Evolutionary conservation across 2,113 vertebrate species (phyloP).

Genomic region (Uria lomvia): DNA sequence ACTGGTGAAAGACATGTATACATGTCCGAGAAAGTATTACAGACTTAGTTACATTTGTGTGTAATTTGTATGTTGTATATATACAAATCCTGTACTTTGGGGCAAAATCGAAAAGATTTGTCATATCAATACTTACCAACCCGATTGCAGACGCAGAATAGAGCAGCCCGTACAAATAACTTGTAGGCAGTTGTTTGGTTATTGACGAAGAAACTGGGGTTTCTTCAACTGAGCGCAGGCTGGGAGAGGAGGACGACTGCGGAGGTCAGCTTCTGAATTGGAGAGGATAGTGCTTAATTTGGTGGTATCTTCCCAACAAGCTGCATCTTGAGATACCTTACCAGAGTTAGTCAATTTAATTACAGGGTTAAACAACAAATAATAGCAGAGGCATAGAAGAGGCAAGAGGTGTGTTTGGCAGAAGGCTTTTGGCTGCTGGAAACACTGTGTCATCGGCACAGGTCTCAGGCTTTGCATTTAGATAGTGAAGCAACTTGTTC

Average conservation of each 20-base stretch:
- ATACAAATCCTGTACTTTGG: neutral
- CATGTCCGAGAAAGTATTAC: neutral
- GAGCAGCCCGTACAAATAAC: neutral
- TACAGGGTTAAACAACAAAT: constrained; percentile 6
- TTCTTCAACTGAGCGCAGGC: neutral
- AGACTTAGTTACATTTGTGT: neutral
- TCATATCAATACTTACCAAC: neutral
- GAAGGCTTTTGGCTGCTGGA: constrained; percentile 39
- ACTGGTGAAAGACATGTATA: rapidly evolving
- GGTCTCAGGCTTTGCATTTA: neutral
- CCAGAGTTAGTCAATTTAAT: neutral
- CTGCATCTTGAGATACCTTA: constrained; percentile 5
- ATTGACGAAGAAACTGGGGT: neutral
- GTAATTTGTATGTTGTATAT: neutral
- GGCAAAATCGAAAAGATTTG: neutral
- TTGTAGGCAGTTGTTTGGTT: neutral
- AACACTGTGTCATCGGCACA: constrained; percentile 19
- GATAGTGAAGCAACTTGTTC: neutral
- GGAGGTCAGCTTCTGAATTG: neutral
- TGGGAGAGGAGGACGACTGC: neutral
- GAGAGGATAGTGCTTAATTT: neutral
- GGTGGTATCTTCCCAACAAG: neutral
- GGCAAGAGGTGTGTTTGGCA: constrained; percentile 20
- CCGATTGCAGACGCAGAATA: neutral
- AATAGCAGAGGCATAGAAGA: neutral